These are phyloP conservation scores for Lonchura striata DNA, from an alignment of 2,113 vertebrate genomes.

Conservation along the genomic window DNA sequence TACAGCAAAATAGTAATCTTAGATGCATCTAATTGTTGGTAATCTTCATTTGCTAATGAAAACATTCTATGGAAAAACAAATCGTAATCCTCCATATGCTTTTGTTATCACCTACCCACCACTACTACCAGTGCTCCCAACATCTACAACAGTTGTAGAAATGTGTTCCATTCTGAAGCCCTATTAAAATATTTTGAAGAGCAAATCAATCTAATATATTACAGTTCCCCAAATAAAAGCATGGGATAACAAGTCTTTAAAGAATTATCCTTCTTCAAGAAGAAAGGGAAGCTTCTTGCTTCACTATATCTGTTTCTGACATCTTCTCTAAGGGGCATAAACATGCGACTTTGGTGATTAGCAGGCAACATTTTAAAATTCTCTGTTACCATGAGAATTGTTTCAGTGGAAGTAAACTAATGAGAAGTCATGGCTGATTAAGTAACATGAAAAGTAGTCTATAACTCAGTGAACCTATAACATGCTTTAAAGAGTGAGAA, in stretches of 20 bases:
- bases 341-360: not conserved
- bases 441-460: not conserved
- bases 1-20: not conserved
- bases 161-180: not conserved
- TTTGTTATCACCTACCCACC: not conserved
- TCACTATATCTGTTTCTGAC: not conserved
- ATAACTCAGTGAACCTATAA: not conserved
- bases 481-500: not conserved
- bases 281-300: not conserved
- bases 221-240: not conserved
- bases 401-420: not conserved
- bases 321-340: not conserved
- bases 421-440: not conserved
- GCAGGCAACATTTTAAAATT: not conserved
- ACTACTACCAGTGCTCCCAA: not conserved
- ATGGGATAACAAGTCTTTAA: not conserved
- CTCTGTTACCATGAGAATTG: not conserved
- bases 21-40: not conserved
- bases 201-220: not conserved
- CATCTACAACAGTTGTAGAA: not conserved
- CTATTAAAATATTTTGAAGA: not conserved
- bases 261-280: not conserved
- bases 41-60: not conserved
- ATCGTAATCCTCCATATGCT: not conserved
- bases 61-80: not conserved